phyloP scores from a whole-genome alignment of 2,888 invertebrate species.

The Aphrophora alni region DNA sequence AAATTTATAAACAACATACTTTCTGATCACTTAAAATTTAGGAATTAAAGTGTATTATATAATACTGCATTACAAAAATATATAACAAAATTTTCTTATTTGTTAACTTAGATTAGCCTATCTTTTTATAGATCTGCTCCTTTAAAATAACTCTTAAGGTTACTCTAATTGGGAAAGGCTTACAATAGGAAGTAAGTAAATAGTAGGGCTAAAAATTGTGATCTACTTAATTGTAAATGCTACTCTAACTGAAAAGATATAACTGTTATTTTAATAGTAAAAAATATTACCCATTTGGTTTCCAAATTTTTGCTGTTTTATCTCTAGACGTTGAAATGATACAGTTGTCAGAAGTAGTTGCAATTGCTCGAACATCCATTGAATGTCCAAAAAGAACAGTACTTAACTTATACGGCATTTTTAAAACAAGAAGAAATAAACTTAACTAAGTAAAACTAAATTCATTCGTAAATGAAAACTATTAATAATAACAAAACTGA shows the following conservation, averaged over 20 bases:
- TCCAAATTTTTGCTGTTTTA: slow-evolving; percentile 86
- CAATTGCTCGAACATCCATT: slow-evolving; percentile 83
- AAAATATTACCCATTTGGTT: slow-evolving; percentile 71
- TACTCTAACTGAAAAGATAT: slow-evolving; percentile 16
- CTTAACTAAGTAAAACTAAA: background rate
- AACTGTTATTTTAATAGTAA: background rate
- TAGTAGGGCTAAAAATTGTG: too few species aligned
- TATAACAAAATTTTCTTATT: too few species aligned
- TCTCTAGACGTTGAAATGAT: slow-evolving; percentile 91
- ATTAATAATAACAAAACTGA: background rate
- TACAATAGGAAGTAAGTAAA: too few species aligned
- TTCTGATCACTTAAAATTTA: too few species aligned
- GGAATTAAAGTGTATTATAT: too few species aligned
- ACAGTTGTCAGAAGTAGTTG: slow-evolving; percentile 67
- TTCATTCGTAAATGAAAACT: background rate
- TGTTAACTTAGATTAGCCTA: too few species aligned
- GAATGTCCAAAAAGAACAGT: slow-evolving; percentile 79
- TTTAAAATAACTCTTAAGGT: too few species aligned
- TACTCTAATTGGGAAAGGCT: too few species aligned
- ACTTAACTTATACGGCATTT: slow-evolving; percentile 74
- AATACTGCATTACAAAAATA: too few species aligned
- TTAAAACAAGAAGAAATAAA: background rate
- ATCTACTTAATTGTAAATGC: background rate
- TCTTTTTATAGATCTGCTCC: too few species aligned
- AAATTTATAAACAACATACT: too few species aligned